Conservation (phyloP, 2,888 invertebrate species). For the Adela reaumurella region DNA sequence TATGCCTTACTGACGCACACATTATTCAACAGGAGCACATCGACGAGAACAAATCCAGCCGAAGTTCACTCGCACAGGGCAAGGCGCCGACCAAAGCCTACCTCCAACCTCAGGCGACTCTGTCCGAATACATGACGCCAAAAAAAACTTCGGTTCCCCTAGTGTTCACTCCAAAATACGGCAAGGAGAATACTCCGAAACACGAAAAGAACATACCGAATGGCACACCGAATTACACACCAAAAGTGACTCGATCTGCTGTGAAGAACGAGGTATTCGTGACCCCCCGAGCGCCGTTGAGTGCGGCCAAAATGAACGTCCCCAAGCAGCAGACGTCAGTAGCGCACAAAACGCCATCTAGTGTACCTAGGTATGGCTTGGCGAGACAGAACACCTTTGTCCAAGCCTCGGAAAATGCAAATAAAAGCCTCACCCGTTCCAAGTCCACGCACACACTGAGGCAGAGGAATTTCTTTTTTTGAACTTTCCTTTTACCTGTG, state of each 20-base stretch:
- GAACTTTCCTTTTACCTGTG: too few relatives aligned
- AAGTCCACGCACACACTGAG: too few relatives aligned
- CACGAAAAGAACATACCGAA: constrained; percentile 35
- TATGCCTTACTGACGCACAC: too few relatives aligned
- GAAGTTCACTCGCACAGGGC: constrained; percentile 47
- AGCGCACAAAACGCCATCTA: constrained; percentile 12
- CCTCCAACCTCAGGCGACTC: constrained; percentile 18
- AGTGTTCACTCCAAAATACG: constrained; percentile 30
- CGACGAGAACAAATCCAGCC: constrained; percentile 43
- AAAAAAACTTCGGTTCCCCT: constrained; percentile 28
- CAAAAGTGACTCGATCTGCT: constrained; percentile 35
- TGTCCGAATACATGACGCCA: too few relatives aligned
- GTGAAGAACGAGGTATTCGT: constrained; percentile 37
- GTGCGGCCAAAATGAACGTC: constrained; percentile 30
- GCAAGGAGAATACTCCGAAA: too few relatives aligned
- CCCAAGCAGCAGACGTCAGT: constrained; percentile 29
- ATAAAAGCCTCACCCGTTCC: too few relatives aligned
- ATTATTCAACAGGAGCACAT: too few relatives aligned
- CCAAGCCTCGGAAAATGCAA: too few relatives aligned
- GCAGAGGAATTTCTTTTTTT: too few relatives aligned
- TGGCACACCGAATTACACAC: constrained; percentile 16
- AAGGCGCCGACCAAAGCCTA: constrained; percentile 19
- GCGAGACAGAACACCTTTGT: too few relatives aligned
- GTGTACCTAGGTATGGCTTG: too few relatives aligned
- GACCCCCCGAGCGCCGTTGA: constrained; percentile 39